A percentile compares a stretch with the other conserved stretches of the same genome.
Evolutionary conservation across 1,140 invertebrate species (phyloP).

Genomic region (Tachypleus tridentatus): DNA sequence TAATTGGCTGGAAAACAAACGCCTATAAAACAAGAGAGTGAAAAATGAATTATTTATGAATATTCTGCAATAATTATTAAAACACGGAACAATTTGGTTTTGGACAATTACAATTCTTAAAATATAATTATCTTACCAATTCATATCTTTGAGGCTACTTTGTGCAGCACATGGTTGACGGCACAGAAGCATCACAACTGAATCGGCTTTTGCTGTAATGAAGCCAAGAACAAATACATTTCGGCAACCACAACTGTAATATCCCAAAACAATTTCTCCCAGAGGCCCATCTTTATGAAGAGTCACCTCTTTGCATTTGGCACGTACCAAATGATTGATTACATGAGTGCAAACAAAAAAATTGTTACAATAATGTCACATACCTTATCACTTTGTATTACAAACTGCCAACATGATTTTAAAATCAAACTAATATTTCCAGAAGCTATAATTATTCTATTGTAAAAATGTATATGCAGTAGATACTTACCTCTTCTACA

Average conservation of each 20-base stretch:
- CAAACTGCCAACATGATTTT: no score
- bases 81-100: not conserved
- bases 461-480: no score
- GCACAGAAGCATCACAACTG: constrained; percentile 95
- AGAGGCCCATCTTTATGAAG: constrained; percentile 94
- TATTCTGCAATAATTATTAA: no score
- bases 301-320: constrained; percentile 98
- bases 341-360: constrained; percentile 63
- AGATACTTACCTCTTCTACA: no score
- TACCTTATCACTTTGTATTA: no score
- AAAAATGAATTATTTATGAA: no score
- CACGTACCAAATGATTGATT: constrained; percentile 93
- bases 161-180: constrained; percentile 95
- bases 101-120: not conserved
- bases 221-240: constrained; percentile 98
- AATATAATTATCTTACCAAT: constrained; percentile 78
- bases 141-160: constrained; percentile 90
- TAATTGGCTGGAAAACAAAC: no score
- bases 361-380: no score
- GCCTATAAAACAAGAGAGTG: no score
- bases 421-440: no score
- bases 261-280: constrained; percentile 94
- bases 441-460: no score
- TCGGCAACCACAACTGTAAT: constrained; percentile 94
- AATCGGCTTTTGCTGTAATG: constrained; percentile 98